Evolutionary conservation across 2,888 invertebrate species (phyloP), one percentile per base, ranked within the genome.

Genomic region (Eudemis profundana): DNA sequence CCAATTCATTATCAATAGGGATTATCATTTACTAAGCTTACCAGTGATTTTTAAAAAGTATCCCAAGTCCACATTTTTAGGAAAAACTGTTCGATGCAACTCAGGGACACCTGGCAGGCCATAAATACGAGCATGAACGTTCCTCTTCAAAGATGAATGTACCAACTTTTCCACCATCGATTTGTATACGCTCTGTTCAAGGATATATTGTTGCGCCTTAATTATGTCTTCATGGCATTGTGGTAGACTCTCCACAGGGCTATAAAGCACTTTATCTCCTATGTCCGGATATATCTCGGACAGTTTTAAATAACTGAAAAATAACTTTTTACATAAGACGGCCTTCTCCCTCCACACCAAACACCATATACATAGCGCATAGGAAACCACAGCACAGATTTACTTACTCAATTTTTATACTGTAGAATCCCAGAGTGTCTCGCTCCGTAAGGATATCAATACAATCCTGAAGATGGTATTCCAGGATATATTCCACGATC

Each of bases 1-100:
- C 4, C 10, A 33, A 33, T 8, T 8, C 33, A 33, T 33, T 10
- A 33, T 33, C 33, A 33, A 10, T 33, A 33, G 2, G 8, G 2
- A 29, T 29, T 23, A 8, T n/a, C 8, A 54, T 38, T 40, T 40
- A 14, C 12, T 29, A n/a, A n/a, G n/a, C 29, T 72, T 90, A 89
- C 96, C 96, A 78, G 95, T 94, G 27, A 97, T 91, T 84, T 95
- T 95, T 62, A 97, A 83, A 87, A 96, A 96, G 74, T 93, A 93
- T 71, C 95, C 95, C 73, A 95, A 86, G 86, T 96, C 96, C 65
- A 94, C 93, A 83, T 95, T 95, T 71, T 93, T 93, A 0, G 97
- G 96, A 75, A 96, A 94, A 44, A 92, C 85, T 14, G 93, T 93
- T 67, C 95, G 87, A 76, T 94, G 94, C 17, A 95, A 82, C 78